These are phyloP conservation scores for Bombus sibiricus DNA, from an alignment of 1,140 invertebrate species.

Conservation along the genomic window DNA sequence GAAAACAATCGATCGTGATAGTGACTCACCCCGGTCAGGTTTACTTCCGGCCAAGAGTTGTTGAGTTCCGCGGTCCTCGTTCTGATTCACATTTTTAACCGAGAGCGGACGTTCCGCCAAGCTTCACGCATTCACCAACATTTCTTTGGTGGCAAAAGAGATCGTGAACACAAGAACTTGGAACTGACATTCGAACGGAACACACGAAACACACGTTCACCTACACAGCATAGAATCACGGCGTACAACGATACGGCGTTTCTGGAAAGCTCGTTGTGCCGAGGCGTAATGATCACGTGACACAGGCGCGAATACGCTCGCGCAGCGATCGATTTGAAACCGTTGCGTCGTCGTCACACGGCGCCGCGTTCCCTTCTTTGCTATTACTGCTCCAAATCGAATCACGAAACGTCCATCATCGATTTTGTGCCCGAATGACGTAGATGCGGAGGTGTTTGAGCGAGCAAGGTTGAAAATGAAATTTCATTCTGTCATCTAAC, in stretches of 20 bases:
- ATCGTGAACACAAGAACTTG: neutral
- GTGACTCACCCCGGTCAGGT: slow-evolving; percentile 47
- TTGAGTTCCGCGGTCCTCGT: slow-evolving; percentile 1
- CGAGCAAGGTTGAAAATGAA: neutral
- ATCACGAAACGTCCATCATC: neutral
- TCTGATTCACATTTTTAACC: slow-evolving; percentile 41
- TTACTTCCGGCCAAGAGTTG: slow-evolving; percentile 31
- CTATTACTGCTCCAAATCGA: neutral
- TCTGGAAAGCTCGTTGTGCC: neutral
- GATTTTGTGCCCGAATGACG: neutral
- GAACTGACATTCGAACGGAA: slow-evolving; percentile 7
- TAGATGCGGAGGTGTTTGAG: no score
- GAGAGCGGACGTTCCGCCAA: neutral
- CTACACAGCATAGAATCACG: neutral
- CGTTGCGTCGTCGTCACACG: slow-evolving; percentile 38
- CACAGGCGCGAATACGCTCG: neutral
- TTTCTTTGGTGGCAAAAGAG: neutral
- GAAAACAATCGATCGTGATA: slow-evolving; percentile 7
- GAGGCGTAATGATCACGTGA: slow-evolving; percentile 51
- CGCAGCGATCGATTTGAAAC: slow-evolving; percentile 48
- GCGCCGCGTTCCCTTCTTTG: neutral
- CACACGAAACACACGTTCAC: neutral
- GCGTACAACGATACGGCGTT: neutral
- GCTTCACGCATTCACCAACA: slow-evolving; percentile 15
- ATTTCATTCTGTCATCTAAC: neutral